These are phyloP conservation scores for Sylvietta virens DNA, from an alignment of 2,113 vertebrate species.

Conservation along the genomic window DNA sequence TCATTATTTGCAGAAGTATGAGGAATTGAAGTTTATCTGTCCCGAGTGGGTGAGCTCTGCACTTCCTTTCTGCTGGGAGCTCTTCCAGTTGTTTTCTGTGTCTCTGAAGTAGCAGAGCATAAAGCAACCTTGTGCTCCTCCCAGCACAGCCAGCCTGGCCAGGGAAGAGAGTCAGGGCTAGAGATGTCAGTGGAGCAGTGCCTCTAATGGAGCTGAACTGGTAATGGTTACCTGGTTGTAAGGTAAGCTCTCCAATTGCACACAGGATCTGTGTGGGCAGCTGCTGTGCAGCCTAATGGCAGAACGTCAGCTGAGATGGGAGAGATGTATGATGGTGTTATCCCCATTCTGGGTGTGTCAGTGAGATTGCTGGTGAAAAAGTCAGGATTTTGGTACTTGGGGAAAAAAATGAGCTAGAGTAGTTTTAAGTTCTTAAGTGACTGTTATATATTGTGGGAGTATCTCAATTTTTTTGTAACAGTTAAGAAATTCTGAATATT, in stretches of 20 bases:
- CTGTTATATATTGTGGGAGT: not conserved
- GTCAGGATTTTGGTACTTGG: not conserved
- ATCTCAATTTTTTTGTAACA: not conserved
- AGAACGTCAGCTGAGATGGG: not conserved
- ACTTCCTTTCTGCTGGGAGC: not conserved
- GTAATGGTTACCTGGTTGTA: not conserved
- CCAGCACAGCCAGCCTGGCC: not conserved
- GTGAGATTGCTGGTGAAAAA: not conserved
- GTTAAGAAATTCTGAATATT: not conserved
- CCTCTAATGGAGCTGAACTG: not conserved
- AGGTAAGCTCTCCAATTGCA: not conserved
- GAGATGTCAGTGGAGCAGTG: not conserved
- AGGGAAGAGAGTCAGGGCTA: not conserved
- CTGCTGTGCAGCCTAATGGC: not conserved
- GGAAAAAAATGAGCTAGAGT: not conserved
- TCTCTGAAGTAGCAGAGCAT: not conserved
- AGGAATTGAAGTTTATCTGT: not conserved
- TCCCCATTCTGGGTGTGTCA: not conserved
- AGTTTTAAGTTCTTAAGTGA: not conserved
- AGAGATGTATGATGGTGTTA: not conserved
- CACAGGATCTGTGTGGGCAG: not conserved
- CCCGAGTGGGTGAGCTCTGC: not conserved
- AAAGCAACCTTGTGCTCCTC: not conserved
- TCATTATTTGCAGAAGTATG: not conserved
- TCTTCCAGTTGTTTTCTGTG: not conserved